These are phyloP conservation scores for Euproctis similis DNA, from an alignment of 2,888 invertebrate species.

Conservation along the genomic window DNA sequence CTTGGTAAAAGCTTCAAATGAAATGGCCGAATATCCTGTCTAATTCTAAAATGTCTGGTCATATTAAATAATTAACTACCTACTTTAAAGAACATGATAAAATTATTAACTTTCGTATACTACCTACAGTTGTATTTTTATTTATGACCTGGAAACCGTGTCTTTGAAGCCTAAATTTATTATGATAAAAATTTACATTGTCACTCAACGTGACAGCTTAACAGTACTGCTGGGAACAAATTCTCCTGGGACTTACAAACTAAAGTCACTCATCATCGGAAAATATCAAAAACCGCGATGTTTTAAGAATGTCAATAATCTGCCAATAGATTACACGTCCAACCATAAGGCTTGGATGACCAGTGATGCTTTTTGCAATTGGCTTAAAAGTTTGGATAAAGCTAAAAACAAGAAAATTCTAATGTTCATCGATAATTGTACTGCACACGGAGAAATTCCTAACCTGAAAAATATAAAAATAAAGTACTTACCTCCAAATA, in stretches of 20 bases:
- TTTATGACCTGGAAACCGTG: no score
- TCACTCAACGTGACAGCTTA: no score
- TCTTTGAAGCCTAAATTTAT: no score
- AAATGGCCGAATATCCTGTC: no score
- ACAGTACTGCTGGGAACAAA: slow-evolving; percentile 16
- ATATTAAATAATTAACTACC: no score
- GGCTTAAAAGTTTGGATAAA: slow-evolving; percentile 17
- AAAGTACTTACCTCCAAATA: slow-evolving; percentile 16
- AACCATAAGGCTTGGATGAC: slow-evolving; percentile 15
- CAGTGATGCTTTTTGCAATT: slow-evolving; percentile 15
- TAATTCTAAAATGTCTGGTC: no score
- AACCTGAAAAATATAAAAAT: slow-evolving; percentile 18
- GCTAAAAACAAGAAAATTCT: slow-evolving; percentile 19
- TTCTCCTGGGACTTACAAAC: slow-evolving; percentile 17
- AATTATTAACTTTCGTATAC: no score
- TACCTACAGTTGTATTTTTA: no score
- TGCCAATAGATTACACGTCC: slow-evolving; percentile 5
- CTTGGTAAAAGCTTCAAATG: no score
- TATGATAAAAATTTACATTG: no score
- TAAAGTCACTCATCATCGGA: slow-evolving; percentile 17
- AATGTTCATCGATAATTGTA: slow-evolving; percentile 20
- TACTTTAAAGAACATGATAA: no score
- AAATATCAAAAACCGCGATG: slow-evolving; percentile 13
- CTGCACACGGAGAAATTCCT: slow-evolving; percentile 14
- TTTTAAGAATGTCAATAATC: slow-evolving; percentile 12